These are phyloP conservation scores for Paramormyrops kingsleyae DNA, from an alignment of 2,113 vertebrate genomes.

Conservation along the genomic window DNA sequence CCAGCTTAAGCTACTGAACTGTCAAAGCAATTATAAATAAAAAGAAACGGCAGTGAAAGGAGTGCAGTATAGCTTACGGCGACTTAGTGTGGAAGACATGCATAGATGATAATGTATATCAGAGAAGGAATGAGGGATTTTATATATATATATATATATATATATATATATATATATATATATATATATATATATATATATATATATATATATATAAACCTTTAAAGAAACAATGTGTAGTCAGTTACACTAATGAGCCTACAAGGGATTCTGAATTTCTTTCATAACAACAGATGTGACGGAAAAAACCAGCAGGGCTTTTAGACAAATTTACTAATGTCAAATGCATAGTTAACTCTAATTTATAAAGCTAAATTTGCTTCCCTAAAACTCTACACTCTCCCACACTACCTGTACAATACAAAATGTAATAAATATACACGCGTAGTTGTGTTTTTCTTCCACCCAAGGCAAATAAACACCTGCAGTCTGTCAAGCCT, in stretches of 20 bases:
- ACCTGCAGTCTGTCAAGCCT: conserved; percentile 35
- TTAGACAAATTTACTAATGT: neutral
- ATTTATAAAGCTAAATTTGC: neutral
- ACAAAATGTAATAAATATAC: neutral
- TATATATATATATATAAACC: neutral
- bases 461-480: conserved; percentile 35
- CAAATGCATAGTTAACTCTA: neutral
- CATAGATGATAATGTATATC: neutral
- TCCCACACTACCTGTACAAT: conserved; percentile 2
- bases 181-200: neutral
- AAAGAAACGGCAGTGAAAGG: neutral
- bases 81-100: neutral
- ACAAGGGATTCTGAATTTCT: neutral
- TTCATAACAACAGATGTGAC: neutral
- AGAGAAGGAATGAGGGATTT: neutral
- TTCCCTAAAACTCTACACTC: neutral
- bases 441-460: neutral
- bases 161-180: no score
- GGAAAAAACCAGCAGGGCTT: neutral
- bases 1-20: conserved; percentile 36
- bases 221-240: neutral
- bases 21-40: conserved; percentile 27
- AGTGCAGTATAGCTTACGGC: neutral
- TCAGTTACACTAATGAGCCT: neutral
- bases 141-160: neutral